Evolutionary conservation across 2,888 invertebrate genomes (phyloP), one percentile per base, ranked within the genome.

Genomic region (Thera britannica): DNA sequence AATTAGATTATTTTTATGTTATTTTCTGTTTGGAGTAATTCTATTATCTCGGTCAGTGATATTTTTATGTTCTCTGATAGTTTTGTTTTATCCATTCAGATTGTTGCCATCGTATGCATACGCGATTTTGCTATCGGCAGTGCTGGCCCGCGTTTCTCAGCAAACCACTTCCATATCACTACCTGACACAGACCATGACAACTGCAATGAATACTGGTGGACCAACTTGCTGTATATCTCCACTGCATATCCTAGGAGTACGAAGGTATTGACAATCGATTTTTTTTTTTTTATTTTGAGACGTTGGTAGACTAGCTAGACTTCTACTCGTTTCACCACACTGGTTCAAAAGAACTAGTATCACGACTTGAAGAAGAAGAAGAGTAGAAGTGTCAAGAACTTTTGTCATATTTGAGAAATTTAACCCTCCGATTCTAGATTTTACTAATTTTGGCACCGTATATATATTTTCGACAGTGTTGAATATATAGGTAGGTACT

Each of bases 141-240:
- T 95, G 34, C 0, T 85, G 61, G 79, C 87, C 6, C 84, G 89
- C 0, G 84, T 75, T 60, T 75, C 80, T 58, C 77, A 87, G 7
- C 84, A 89, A 0, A 84, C 75, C 55, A 69, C 88, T 0, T 76
- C 83, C 0, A 74, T 96, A 72, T 87, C 94, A 65, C 88, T 95
- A 3, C 95, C 95, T 0, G 95, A 94, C 59, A 84, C 85, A 49
- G 96, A 96, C 83, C 92, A 94, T 69, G 73, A 81, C 65, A 95
- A 93, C 77, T 96, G 96, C 79, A 93, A 93, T 68, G 79, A 83
- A 48, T 93, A 94, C 82, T 95, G 96, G 94, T 96, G 96, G 95
- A 89, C 95, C 68, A 96, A 96, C 80, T 85, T 95, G 11, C 86
- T 96, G 0, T 96, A 95, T 77, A 82, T 96, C 58, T 95, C 95